These are phyloP conservation scores for Eonycteris spelaea DNA, from an alignment of 2,113 vertebrate genomes.

Conservation along the genomic window DNA sequence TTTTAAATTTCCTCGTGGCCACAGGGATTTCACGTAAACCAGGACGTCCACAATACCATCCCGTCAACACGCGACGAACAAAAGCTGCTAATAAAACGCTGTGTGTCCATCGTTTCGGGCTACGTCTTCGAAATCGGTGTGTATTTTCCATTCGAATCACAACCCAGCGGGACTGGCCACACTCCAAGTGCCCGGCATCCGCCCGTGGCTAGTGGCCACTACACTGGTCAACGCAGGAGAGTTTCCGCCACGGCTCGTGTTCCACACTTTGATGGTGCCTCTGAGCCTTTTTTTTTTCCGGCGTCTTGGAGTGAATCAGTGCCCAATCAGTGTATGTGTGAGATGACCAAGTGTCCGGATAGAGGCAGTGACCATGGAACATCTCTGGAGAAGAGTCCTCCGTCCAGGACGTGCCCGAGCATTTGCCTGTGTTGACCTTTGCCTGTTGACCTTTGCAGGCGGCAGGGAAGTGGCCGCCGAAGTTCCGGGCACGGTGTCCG, in stretches of 20 bases:
- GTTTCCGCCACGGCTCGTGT: background rate
- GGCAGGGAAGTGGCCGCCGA: background rate
- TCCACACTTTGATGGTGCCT: background rate
- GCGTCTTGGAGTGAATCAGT: background rate
- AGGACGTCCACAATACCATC: background rate
- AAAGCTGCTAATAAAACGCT: background rate
- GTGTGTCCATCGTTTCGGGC: background rate
- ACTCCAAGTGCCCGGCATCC: background rate
- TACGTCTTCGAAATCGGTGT: background rate
- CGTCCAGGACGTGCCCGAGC: background rate
- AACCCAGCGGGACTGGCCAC: background rate
- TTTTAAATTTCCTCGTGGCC: background rate
- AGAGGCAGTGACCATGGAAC: background rate
- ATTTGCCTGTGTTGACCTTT: background rate
- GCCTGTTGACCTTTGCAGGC: background rate
- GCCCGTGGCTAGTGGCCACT: background rate
- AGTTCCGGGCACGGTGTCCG: background rate
- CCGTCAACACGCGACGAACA: background rate
- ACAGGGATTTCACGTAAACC: background rate
- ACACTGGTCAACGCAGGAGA: fast-evolving
- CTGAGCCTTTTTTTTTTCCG: background rate
- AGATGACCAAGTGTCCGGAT: background rate
- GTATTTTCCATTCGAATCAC: background rate
- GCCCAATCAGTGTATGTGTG: fast-evolving
- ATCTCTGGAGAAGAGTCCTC: background rate